A percentile compares a stretch with the other conserved stretches of the same genome.
Evolutionary conservation across 2,797 vertebrate genomes (phyloP).

Genomic region (Molossus alvarezi): DNA sequence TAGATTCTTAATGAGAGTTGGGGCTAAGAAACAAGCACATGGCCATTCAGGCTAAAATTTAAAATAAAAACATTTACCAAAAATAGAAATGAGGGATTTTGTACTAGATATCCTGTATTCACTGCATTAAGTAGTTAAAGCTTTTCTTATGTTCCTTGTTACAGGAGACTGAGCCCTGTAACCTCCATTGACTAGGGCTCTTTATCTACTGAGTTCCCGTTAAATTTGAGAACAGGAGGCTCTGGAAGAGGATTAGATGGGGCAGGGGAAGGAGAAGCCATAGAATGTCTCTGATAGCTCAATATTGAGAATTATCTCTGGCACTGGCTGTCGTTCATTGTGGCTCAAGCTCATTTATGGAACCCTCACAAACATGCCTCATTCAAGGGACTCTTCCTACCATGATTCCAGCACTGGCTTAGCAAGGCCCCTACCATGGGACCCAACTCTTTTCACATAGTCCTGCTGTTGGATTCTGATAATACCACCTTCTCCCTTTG

Average conservation of each 20-base stretch:
- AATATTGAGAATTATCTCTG: background rate
- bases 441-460: background rate
- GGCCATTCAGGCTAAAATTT: conserved; percentile 15
- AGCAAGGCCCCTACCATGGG: background rate
- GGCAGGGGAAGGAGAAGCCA: background rate
- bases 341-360: background rate
- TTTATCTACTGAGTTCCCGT: background rate
- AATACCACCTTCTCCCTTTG: background rate
- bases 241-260: background rate
- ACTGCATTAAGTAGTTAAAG: background rate
- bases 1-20: background rate
- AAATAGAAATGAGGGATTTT: background rate
- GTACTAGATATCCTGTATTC: background rate
- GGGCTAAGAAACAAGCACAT: background rate
- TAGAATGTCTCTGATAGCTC: background rate
- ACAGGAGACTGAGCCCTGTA: background rate
- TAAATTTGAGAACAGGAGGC: background rate
- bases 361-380: background rate
- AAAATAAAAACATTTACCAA: background rate
- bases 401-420: background rate
- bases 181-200: background rate
- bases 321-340: background rate
- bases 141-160: background rate
- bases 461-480: background rate
- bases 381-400: background rate